Evolutionary conservation across 2,888 invertebrate genomes (phyloP), one percentile per base, ranked within the genome.

Genomic region (Eueremaeus valkanovi): DNA sequence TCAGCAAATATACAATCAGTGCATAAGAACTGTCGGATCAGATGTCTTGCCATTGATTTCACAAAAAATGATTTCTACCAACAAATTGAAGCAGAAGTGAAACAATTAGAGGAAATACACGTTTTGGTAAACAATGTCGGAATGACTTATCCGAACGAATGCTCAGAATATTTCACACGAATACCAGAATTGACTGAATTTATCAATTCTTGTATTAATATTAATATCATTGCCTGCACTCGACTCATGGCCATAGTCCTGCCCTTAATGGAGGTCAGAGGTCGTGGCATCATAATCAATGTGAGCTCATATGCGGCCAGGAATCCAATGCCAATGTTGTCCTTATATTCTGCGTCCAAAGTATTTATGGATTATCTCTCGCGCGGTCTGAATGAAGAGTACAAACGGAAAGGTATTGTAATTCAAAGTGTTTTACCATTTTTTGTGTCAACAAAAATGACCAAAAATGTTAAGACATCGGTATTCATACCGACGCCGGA

Each of bases 311-410:
- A 92, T 1, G 90, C 94, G 0, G 93, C 93, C 83, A 84, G 91
- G 73, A 90, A 92, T 82, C 93, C 95, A 0, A 83, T 93, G 78
- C 94, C 95, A 0, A 85, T 92, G 72, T 91, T 94, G 90, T 88
- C 92, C 0, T 90, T 94, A 0, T 95, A 95, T 83, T 90, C 92
- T 0, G 94, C 95, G 0, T 90, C 92, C 3, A 95, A 95, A 88
- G 90, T 77, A 6, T 80, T 78, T 73, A 77, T 84, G 16, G 84
- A 84, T 78, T 83, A 82, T 77, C 82, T 84, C 78, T 82, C 83
- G 5, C 80, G 81, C 72, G 81, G 82, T 3, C 76, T 83, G 40
- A 80, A 81, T 40, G 82, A 82, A 78, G 84, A 84, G 79, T 84
- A 84, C 78, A 79, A 79, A 70, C 75, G 81, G 45, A 80, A 80